These are phyloP conservation scores for Limenitis camilla DNA, from an alignment of 2,888 invertebrate species.

Conservation along the genomic window DNA sequence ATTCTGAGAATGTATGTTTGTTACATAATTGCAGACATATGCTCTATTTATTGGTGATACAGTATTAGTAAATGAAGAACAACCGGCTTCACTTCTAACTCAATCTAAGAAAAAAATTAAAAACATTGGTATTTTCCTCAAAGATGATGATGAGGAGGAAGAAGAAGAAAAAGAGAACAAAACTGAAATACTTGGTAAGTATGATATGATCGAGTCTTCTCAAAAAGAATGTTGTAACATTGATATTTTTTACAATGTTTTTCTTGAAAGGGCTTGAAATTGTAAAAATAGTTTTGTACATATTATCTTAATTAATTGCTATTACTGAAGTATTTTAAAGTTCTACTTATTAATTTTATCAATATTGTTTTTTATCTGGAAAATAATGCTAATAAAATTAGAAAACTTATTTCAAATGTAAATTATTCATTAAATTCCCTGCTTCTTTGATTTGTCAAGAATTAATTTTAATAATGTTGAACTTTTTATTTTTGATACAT, in stretches of 20 bases:
- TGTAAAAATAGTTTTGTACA: no score
- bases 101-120: slow-evolving; percentile 96
- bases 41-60: slow-evolving; percentile 98
- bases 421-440: no score
- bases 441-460: no score
- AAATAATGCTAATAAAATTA: no score
- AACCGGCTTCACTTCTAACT: slow-evolving; percentile 90
- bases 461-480: no score
- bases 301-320: no score
- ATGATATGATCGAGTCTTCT: background rate
- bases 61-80: slow-evolving; percentile 93
- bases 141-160: slow-evolving; percentile 90
- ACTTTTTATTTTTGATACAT: background rate
- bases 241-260: no score
- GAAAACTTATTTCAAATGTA: no score
- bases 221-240: background rate
- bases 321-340: no score
- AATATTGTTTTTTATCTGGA: no score
- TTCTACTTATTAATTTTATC: background rate
- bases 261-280: no score
- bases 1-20: background rate
- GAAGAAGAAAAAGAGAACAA: slow-evolving; percentile 86
- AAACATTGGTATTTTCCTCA: slow-evolving; percentile 95
- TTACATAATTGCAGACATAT: slow-evolving; percentile 69
- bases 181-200: slow-evolving; percentile 80